Evolutionary conservation across 2,888 invertebrate genomes (phyloP), one percentile per base, ranked within the genome.

Genomic region (Orthonychiurus folsomi): DNA sequence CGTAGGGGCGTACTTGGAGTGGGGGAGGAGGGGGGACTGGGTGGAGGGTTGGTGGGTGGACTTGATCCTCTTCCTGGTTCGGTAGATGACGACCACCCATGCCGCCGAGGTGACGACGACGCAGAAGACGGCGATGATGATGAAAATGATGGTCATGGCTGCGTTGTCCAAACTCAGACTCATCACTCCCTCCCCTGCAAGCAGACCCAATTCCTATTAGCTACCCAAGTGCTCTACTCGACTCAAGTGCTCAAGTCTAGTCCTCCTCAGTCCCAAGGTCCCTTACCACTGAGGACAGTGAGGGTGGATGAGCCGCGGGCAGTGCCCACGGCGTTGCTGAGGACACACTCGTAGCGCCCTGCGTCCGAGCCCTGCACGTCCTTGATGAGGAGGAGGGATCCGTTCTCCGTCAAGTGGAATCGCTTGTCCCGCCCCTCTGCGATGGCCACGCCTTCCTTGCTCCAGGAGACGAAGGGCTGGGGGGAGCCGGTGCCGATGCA

Each of bases 61-160:
- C 55, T 57, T 58, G 25, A 55, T 63, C 56, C 65, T 50, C 27
- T 63, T 60, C 66, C 89, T 81, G 2, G 90, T 89, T 75, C 89
- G 87, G 77, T 90, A 91, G 73, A 92, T 91, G 67, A 93, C 89
- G 61, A 91, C 86, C 57, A 93, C 90, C 93, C 93, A 93, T 60
- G 92, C 85, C 20, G 90, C 82, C 1, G 92, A 91, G 5, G 93
- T 93, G n/a, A 87, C 86, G 20, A 94, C 89, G 60, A 93, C 88
- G 78, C 93, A 90, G 77, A 90, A 89, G 50, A 92, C 89, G 0
- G 91, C 87, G 2, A 90, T 89, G 72, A 94, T 90, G 74, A 93
- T 85, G 71, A 93, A 87, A 68, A 93, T 86, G 60, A 92, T 90
- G 64, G 89, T 84, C 79, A 89, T 88, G 72, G 89, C 88, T 1